A percentile compares a stretch with the other conserved stretches of the same genome.
phyloP scores from a whole-genome alignment of 2,797 vertebrate species.

The Acanthornis magna region DNA sequence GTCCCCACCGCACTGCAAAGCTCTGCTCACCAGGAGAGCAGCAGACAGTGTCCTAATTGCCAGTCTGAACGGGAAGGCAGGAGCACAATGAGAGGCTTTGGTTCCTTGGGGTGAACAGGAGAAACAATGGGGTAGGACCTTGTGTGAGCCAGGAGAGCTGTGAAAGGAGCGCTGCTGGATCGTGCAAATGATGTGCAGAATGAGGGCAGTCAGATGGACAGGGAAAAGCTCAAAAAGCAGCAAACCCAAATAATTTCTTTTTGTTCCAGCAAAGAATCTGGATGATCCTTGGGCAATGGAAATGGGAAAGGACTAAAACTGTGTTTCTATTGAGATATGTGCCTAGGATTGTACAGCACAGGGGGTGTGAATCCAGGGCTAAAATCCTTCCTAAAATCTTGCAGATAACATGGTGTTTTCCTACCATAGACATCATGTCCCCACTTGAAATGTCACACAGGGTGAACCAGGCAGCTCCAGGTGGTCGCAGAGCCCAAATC shows the following conservation, averaged over 20 bases:
- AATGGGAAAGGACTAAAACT: neutral
- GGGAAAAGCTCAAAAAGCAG: neutral
- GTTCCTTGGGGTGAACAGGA: neutral
- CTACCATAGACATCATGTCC: neutral
- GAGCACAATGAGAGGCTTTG: neutral
- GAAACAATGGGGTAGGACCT: neutral
- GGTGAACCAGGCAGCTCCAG: constrained; percentile 11
- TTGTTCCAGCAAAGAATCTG: neutral
- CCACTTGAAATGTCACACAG: neutral
- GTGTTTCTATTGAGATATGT: neutral
- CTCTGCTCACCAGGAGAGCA: neutral
- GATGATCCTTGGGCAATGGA: neutral
- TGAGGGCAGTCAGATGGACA: neutral
- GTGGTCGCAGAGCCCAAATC: neutral
- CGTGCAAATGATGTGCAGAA: neutral
- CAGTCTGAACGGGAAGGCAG: neutral
- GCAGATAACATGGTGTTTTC: neutral
- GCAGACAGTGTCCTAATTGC: neutral
- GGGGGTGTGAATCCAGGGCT: accelerated
- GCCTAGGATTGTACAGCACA: accelerated
- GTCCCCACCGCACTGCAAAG: neutral
- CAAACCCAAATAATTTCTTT: neutral
- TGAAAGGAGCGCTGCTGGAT: neutral
- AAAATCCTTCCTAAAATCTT: neutral
- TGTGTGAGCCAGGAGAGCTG: neutral